A percentile compares a stretch with the other conserved stretches of the same genome.
phyloP scores from a whole-genome alignment of 2,113 vertebrate species.

The Mohoua ochrocephala region DNA sequence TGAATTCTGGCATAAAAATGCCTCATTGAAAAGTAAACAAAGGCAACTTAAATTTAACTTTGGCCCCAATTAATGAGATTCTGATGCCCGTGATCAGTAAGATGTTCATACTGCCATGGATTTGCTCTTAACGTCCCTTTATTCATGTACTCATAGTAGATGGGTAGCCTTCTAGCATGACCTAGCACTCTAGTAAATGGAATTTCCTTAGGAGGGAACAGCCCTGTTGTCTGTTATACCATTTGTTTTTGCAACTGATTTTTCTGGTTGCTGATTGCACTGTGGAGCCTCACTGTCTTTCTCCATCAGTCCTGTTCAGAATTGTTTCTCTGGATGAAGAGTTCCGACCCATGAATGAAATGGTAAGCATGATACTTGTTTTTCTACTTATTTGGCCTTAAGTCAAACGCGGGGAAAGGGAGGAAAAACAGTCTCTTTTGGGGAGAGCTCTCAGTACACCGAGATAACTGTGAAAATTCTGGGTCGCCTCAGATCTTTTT shows the following conservation, averaged over 20 bases:
- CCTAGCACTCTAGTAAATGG: background rate
- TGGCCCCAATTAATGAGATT: background rate
- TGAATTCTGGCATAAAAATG: background rate
- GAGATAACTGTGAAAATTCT: background rate
- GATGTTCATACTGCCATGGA: background rate
- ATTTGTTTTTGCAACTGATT: background rate
- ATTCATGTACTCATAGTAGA: background rate
- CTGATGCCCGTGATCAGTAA: background rate
- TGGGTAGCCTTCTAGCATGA: background rate
- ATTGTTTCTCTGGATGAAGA: constrained; percentile 69
- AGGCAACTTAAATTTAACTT: background rate
- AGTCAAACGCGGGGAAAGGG: background rate
- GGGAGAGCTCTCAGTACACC: background rate
- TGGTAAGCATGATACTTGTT: constrained; percentile 52
- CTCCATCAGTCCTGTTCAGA: constrained; percentile 68
- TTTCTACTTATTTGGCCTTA: background rate
- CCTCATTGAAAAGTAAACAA: background rate
- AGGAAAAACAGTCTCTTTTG: background rate
- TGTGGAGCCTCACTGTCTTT: background rate
- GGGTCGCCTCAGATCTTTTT: background rate
- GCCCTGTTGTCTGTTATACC: background rate
- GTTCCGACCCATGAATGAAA: constrained; percentile 59
- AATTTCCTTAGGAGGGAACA: background rate
- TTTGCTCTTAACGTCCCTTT: background rate
- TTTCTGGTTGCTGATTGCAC: background rate